Percentiles rank a stretch among this genome's conserved stretches.
These are phyloP conservation scores for Coregonus clupeaformis DNA, from an alignment of 2,113 vertebrate species.

Conservation along the genomic window DNA sequence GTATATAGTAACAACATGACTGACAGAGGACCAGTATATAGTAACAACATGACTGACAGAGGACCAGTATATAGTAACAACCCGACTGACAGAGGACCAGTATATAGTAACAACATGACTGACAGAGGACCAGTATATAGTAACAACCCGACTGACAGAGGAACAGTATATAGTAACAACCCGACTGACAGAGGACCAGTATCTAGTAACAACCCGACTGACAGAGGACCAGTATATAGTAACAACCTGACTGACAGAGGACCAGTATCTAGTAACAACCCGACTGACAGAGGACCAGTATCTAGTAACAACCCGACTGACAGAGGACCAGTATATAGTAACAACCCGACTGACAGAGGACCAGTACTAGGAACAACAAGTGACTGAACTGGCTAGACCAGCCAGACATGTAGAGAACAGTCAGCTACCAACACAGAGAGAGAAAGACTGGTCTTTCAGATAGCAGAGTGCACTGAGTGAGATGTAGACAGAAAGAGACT, in stretches of 20 bases:
- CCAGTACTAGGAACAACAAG: not conserved
- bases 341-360: no score
- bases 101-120: not conserved
- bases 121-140: no score
- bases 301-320: not conserved
- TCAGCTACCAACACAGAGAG: not conserved
- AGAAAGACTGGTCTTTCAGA: not conserved
- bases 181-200: no score
- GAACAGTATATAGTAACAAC: not conserved
- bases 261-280: no score
- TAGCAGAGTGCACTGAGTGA: not conserved
- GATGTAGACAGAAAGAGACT: not conserved
- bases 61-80: no score
- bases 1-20: no score
- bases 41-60: not conserved
- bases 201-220: no score
- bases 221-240: no score
- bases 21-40: no score
- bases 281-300: no score
- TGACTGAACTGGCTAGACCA: slow-evolving; percentile 6
- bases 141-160: no score
- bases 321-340: not conserved
- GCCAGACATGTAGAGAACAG: not conserved
- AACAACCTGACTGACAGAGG: not conserved
- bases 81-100: no score